These are phyloP conservation scores for Pomacea canaliculata DNA, from an alignment of 2,888 invertebrate species.

Conservation along the genomic window DNA sequence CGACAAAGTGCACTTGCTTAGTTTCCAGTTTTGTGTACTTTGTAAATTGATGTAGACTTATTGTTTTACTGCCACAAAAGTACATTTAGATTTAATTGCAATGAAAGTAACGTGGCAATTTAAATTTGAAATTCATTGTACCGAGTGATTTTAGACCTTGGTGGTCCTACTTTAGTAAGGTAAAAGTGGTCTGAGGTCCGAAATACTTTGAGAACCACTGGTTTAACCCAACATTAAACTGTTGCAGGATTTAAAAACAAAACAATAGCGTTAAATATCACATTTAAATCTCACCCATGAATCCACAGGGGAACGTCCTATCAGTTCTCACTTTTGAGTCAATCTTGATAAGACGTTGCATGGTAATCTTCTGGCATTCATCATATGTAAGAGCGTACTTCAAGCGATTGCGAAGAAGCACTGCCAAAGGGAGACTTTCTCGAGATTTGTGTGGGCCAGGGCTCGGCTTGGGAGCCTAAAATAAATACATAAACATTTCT, in stretches of 20 bases:
- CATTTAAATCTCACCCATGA: conserved; percentile 87
- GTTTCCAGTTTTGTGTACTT: too few relatives aligned
- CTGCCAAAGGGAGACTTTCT: conserved; percentile 95
- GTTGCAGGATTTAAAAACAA: background rate
- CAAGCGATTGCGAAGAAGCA: conserved; percentile 96
- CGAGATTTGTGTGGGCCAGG: conserved; percentile 98
- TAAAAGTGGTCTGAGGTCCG: too few relatives aligned
- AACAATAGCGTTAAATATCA: background rate
- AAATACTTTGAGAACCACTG: too few relatives aligned
- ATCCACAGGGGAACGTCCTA: conserved; percentile 96
- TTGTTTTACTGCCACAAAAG: too few relatives aligned
- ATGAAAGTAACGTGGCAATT: too few relatives aligned
- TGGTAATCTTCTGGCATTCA: conserved; percentile 97
- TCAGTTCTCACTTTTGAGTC: conserved; percentile 99
- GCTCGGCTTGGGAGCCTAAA: conserved; percentile 91
- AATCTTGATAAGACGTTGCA: conserved; percentile 97
- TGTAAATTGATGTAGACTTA: too few relatives aligned
- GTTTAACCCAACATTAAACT: background rate
- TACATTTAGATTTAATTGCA: too few relatives aligned
- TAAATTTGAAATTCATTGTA: too few relatives aligned
- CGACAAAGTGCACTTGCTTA: too few relatives aligned
- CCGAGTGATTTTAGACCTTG: too few relatives aligned
- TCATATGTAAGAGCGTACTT: conserved; percentile 97
- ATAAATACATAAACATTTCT: background rate
- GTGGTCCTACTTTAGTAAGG: too few relatives aligned